phyloP scores from a whole-genome alignment of 2,113 vertebrate species.

The Gasterosteus nipponicus region DNA sequence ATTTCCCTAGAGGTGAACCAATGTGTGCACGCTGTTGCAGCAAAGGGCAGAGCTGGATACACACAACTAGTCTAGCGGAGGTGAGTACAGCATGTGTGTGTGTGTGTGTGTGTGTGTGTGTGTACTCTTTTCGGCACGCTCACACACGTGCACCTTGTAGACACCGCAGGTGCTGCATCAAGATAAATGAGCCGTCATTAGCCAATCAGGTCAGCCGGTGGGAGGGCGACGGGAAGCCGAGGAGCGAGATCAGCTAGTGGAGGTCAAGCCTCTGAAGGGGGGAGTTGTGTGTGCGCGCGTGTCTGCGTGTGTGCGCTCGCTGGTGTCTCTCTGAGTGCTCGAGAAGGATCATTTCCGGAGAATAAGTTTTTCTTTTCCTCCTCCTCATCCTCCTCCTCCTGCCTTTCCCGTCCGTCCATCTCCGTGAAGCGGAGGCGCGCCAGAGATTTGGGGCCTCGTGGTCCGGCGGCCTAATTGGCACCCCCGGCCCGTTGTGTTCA shows the following conservation, averaged over 20 bases:
- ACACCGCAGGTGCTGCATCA: constrained; percentile 77
- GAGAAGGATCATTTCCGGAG: constrained; percentile 74
- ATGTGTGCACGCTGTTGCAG: constrained; percentile 63
- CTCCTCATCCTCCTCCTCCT: constrained; percentile 19
- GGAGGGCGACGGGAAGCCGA: constrained; percentile 64
- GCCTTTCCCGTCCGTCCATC: constrained; percentile 25
- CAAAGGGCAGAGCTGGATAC: constrained; percentile 63
- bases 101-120: neutral
- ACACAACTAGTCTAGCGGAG: constrained; percentile 50
- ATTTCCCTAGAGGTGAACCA: constrained; percentile 65
- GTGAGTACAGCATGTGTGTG: constrained; percentile 42
- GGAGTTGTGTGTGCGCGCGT: neutral
- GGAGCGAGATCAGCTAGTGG: constrained; percentile 59
- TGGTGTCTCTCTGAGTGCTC: constrained; percentile 39
- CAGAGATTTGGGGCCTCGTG: constrained; percentile 46
- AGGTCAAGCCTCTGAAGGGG: constrained; percentile 36
- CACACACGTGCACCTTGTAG: constrained; percentile 30
- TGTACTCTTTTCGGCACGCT: constrained; percentile 4
- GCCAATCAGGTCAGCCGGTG: constrained; percentile 75
- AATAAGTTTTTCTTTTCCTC: constrained; percentile 56
- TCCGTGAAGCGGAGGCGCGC: constrained; percentile 55
- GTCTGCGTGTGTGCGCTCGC: constrained; percentile 11
- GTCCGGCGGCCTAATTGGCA: constrained; percentile 63
- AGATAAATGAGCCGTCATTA: constrained; percentile 81
- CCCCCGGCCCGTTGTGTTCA: constrained; percentile 55